phyloP scores from a whole-genome alignment of 2,113 vertebrate species.

The Eulacestoma nigropectus region DNA sequence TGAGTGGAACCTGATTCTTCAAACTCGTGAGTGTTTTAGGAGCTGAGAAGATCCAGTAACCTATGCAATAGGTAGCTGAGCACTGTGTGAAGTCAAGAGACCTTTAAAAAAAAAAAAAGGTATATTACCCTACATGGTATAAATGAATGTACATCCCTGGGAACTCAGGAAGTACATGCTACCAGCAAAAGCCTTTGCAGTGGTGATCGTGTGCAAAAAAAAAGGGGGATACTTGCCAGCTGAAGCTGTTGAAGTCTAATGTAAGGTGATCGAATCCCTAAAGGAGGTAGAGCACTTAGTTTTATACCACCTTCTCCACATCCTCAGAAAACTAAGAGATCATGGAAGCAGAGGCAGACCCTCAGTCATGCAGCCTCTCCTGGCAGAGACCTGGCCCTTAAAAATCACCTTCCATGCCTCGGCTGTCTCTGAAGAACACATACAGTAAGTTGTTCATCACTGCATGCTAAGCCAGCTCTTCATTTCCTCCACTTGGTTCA shows the following conservation, averaged over 20 bases:
- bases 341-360: background rate
- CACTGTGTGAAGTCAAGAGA: background rate
- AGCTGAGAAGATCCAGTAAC: background rate
- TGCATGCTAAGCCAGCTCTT: background rate
- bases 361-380: background rate
- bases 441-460: background rate
- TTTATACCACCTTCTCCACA: background rate
- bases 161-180: background rate
- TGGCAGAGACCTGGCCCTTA: background rate
- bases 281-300: fast-evolving
- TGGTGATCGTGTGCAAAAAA: background rate
- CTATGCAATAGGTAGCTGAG: background rate
- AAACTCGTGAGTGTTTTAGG: background rate
- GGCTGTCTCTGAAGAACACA: background rate
- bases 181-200: background rate
- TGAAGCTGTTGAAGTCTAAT: background rate
- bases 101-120: background rate
- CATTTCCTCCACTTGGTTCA: background rate
- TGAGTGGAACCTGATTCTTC: background rate
- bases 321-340: background rate
- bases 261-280: background rate
- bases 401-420: background rate
- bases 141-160: background rate
- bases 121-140: background rate
- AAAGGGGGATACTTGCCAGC: fast-evolving